phyloP scores from a whole-genome alignment of 2,888 invertebrate genomes.

The Drosophila ustulata region DNA sequence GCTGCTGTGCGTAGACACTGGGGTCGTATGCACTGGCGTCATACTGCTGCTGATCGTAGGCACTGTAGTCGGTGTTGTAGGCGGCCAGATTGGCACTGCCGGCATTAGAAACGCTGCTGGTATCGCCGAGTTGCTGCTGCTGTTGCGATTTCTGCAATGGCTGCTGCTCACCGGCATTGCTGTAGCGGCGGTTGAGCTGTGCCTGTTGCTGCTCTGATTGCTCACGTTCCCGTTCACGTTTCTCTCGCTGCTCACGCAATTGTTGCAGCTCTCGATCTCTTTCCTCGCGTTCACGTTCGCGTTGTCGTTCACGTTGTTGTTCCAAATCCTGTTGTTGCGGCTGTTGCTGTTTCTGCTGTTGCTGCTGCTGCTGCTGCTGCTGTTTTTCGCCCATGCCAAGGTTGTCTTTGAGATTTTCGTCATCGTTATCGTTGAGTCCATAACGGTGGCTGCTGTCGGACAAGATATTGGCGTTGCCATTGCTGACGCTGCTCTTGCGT shows the following conservation, averaged over 20 bases:
- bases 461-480: slow-evolving; percentile 44
- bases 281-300: slow-evolving; percentile 57
- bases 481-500: slow-evolving; percentile 43
- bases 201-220: slow-evolving; percentile 68
- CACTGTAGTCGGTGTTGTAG: slow-evolving; percentile 82
- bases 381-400: slow-evolving; percentile 83
- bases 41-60: slow-evolving; percentile 83
- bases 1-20: slow-evolving; percentile 75
- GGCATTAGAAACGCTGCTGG: slow-evolving; percentile 58
- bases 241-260: slow-evolving; percentile 63
- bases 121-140: slow-evolving; percentile 48
- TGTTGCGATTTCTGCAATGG: slow-evolving; percentile 23
- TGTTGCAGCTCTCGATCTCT: slow-evolving; percentile 59
- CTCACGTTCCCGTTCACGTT: slow-evolving; percentile 63
- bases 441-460: slow-evolving; percentile 69
- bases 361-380: slow-evolving; percentile 73
- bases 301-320: slow-evolving; percentile 49
- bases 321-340: slow-evolving; percentile 62
- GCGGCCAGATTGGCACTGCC: slow-evolving; percentile 68
- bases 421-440: slow-evolving; percentile 82
- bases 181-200: slow-evolving; percentile 57
- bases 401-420: slow-evolving; percentile 85
- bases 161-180: slow-evolving; percentile 43
- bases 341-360: slow-evolving; percentile 69
- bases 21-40: slow-evolving; percentile 79